Evolutionary conservation across 2,113 vertebrate genomes (phyloP).

Genomic region (Carassius gibelio): DNA sequence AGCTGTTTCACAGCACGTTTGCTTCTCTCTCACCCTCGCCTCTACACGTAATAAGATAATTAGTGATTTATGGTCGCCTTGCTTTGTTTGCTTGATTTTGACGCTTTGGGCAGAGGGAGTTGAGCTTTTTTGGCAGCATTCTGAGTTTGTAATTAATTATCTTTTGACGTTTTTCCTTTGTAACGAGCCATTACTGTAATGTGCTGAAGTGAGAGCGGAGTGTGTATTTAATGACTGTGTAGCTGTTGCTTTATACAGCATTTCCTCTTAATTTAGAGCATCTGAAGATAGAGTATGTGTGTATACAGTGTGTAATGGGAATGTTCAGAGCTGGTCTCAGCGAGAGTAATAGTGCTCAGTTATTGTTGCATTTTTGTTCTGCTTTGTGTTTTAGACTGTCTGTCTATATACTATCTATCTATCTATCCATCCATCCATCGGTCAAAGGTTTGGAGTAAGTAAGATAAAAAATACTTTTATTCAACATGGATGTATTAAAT

Average conservation of each 20-base stretch:
- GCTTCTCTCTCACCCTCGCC: background rate
- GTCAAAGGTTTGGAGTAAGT: background rate
- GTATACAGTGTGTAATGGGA: background rate
- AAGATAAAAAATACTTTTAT: background rate
- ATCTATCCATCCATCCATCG: too few species aligned
- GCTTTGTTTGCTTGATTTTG: constrained; percentile 37
- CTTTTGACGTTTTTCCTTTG: constrained; percentile 27
- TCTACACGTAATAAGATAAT: constrained; percentile 30
- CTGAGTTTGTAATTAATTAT: constrained; percentile 41
- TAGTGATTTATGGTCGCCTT: constrained; percentile 43
- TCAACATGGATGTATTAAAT: background rate
- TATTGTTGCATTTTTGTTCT: background rate
- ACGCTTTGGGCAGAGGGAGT: constrained; percentile 4
- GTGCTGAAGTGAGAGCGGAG: background rate
- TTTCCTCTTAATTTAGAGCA: background rate
- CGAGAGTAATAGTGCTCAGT: background rate
- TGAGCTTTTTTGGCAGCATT: constrained; percentile 31
- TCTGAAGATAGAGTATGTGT: background rate
- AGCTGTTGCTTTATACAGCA: background rate
- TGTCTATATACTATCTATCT: background rate
- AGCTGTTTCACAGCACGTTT: background rate
- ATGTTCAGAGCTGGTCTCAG: background rate
- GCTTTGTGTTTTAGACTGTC: background rate
- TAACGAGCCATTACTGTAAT: constrained; percentile 28
- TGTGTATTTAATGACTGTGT: constrained; percentile 27